Conservation (phyloP, 2,888 invertebrate species). For the Furcula furcula region DNA sequence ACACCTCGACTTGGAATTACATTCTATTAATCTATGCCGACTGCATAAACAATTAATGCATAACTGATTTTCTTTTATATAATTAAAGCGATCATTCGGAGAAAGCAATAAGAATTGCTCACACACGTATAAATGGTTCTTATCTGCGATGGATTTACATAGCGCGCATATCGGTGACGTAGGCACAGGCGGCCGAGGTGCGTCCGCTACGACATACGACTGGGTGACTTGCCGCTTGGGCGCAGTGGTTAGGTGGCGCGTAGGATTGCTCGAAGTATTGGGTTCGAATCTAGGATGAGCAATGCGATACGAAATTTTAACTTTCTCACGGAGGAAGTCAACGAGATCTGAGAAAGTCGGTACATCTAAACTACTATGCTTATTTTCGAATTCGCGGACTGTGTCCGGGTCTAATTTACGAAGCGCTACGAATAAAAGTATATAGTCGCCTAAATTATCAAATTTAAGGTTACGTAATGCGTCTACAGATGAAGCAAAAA, state of each 20-base stretch:
- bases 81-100: too few relatives aligned
- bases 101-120: too few relatives aligned
- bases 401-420: background rate
- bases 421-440: background rate
- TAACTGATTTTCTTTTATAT: too few relatives aligned
- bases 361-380: background rate
- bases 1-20: too few relatives aligned
- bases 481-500: background rate
- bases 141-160: too few relatives aligned
- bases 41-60: too few relatives aligned
- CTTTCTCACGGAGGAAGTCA: background rate
- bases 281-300: background rate
- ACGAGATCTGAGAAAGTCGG: background rate
- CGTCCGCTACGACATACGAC: background rate
- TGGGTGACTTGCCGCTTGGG: background rate
- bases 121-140: too few relatives aligned
- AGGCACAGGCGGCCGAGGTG: background rate
- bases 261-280: background rate
- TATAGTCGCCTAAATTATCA: background rate
- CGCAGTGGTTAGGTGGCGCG: background rate
- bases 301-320: background rate
- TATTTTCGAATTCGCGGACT: background rate
- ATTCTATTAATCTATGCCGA: too few relatives aligned
- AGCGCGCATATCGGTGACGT: background rate
- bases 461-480: background rate